phyloP scores from a whole-genome alignment of 2,888 invertebrate genomes.

The Eubasilissa splendida region DNA sequence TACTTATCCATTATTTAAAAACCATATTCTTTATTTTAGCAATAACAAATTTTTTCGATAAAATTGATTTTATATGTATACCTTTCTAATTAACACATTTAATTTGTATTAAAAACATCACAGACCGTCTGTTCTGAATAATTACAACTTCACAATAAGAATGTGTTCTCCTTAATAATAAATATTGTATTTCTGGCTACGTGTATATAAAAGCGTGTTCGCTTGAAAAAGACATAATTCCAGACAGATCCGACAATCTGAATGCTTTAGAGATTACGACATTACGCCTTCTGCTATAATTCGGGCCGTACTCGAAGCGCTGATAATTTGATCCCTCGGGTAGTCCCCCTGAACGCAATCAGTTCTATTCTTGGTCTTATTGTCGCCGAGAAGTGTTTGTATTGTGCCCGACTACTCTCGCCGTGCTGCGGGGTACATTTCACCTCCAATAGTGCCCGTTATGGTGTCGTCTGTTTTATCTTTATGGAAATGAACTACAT shows the following conservation, averaged over 20 bases:
- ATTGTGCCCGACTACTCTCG: slow-evolving; percentile 23
- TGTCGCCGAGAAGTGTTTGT: slow-evolving; percentile 48
- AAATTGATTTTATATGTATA: too few species aligned
- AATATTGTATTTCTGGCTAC: too few species aligned
- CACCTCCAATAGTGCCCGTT: slow-evolving; percentile 45
- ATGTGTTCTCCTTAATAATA: too few species aligned
- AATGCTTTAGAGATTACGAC: slow-evolving; percentile 2
- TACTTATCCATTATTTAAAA: too few species aligned
- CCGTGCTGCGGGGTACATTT: slow-evolving; percentile 28
- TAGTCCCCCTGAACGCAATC: slow-evolving; percentile 36
- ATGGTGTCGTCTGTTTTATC: slow-evolving; percentile 46
- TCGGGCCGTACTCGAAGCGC: slow-evolving; percentile 21
- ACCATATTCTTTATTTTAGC: too few species aligned
- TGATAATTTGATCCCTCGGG: slow-evolving; percentile 52
- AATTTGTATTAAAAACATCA: too few species aligned
- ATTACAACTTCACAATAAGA: too few species aligned
- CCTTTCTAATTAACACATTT: too few species aligned
- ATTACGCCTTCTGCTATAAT: slow-evolving; percentile 13
- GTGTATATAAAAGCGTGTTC: too few species aligned
- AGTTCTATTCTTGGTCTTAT: slow-evolving; percentile 48
- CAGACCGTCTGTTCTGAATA: too few species aligned
- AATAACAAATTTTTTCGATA: too few species aligned
- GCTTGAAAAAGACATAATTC: neutral
- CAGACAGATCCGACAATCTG: neutral
- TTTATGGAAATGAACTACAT: slow-evolving; percentile 46